phyloP scores from a whole-genome alignment of 1,140 invertebrate species.

The Colletes gigas region DNA sequence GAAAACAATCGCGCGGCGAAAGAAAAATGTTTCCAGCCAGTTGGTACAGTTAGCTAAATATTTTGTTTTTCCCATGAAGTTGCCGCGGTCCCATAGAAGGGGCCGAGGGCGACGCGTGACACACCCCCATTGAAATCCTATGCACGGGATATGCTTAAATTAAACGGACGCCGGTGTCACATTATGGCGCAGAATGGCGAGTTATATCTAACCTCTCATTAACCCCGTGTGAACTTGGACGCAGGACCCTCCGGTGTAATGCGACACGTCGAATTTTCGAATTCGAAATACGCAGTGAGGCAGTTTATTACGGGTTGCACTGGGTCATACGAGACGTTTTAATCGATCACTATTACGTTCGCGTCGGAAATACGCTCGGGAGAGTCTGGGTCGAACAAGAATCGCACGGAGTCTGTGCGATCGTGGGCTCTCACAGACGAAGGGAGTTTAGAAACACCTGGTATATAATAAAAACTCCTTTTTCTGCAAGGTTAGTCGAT shows the following conservation, averaged over 20 bases:
- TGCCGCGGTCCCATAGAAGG: conserved; percentile 35
- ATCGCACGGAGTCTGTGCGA: neutral
- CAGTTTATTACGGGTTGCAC: conserved; percentile 51
- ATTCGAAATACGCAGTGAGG: conserved; percentile 62
- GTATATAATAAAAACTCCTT: too few species aligned
- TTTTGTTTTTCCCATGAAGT: conserved; percentile 79
- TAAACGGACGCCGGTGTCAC: conserved; percentile 77
- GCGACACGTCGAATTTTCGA: conserved; percentile 69
- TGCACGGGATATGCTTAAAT: conserved; percentile 77
- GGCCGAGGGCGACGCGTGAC: conserved; percentile 60
- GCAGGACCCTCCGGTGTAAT: conserved; percentile 56
- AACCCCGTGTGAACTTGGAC: conserved; percentile 76
- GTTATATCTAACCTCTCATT: conserved; percentile 82
- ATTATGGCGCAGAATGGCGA: conserved; percentile 74
- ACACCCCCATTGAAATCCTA: conserved; percentile 77
- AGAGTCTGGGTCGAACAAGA: neutral
- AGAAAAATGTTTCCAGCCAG: conserved; percentile 15
- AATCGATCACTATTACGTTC: neutral
- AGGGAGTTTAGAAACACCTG: too few species aligned
- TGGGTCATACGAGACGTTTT: conserved; percentile 34
- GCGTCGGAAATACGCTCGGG: neutral
- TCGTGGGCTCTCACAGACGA: too few species aligned
- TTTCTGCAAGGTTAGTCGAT: too few species aligned
- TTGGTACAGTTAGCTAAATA: conserved; percentile 66
- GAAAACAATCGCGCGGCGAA: neutral